Percentiles rank a stretch among this genome's conserved stretches.
Conservation (phyloP, 2,113 vertebrate genomes). For the Axis porcinus region DNA sequence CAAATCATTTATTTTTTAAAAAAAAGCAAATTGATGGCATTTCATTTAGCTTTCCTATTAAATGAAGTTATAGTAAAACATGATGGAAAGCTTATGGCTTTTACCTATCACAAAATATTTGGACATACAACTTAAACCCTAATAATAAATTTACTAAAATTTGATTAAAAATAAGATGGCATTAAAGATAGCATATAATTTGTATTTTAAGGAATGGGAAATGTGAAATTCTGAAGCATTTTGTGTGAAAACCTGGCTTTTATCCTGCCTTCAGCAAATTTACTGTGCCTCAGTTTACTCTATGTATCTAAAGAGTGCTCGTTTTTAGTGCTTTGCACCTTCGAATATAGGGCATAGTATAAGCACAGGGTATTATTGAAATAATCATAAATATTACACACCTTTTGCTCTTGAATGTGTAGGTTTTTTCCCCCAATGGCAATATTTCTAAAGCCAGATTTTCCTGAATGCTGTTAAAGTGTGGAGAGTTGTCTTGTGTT, state of each 20-base stretch:
- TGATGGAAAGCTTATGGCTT: not conserved
- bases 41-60: constrained; percentile 8
- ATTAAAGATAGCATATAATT: not conserved
- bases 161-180: constrained; percentile 10
- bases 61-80: not conserved
- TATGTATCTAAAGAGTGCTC: not conserved
- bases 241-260: constrained; percentile 11
- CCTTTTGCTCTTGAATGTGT: constrained; percentile 6
- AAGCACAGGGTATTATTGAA: constrained; percentile 31
- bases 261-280: constrained; percentile 3
- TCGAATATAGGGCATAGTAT: not conserved
- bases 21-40: not conserved
- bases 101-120: not conserved
- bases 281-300: constrained; percentile 18
- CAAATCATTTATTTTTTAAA: not conserved
- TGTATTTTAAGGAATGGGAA: constrained; percentile 14
- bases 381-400: constrained; percentile 9
- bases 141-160: constrained; percentile 10
- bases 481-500: constrained; percentile 4
- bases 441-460: constrained; percentile 15
- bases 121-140: not conserved
- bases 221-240: constrained; percentile 6
- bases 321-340: not conserved
- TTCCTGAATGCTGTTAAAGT: constrained; percentile 15
- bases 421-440: not conserved